Evolutionary conservation across 2,888 invertebrate species (phyloP).

Genomic region (Nephrocerus scutellatus): DNA sequence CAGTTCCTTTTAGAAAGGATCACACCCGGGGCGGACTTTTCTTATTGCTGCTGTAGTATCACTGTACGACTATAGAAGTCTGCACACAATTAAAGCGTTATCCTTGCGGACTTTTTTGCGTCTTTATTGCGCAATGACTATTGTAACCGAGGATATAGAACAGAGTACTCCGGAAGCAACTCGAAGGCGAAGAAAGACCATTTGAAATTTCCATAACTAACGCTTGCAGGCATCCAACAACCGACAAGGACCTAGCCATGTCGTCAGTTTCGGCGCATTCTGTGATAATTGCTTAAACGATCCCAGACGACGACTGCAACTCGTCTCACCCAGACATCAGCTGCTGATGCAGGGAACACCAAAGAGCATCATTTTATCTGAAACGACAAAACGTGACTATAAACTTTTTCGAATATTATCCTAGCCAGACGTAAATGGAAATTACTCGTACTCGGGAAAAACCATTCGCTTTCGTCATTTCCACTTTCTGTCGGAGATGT

Average conservation of each 20-base stretch:
- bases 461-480: conserved; percentile 10
- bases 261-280: conserved; percentile 21
- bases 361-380: conserved; percentile 6
- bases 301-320: conserved; percentile 14
- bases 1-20: too few relatives aligned
- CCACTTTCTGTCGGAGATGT: too few relatives aligned
- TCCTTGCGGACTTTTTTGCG: too few relatives aligned
- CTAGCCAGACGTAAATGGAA: conserved; percentile 21
- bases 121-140: background rate
- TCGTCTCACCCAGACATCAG: conserved; percentile 5
- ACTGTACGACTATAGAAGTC: too few relatives aligned
- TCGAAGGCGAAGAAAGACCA: background rate
- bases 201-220: conserved; percentile 12
- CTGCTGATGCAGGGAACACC: conserved; percentile 4
- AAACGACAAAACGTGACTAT: conserved; percentile 22
- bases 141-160: too few relatives aligned
- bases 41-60: too few relatives aligned
- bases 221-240: background rate
- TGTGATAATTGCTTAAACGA: conserved; percentile 23
- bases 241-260: background rate
- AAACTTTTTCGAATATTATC: conserved; percentile 22
- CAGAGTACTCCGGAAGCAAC: too few relatives aligned
- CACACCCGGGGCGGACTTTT: too few relatives aligned
- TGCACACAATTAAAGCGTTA: too few relatives aligned
- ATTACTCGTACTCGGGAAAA: conserved; percentile 21